Base-by-base conservation (phyloP, 1,140 invertebrate genomes). In the Berghia stephanieae region DNA sequence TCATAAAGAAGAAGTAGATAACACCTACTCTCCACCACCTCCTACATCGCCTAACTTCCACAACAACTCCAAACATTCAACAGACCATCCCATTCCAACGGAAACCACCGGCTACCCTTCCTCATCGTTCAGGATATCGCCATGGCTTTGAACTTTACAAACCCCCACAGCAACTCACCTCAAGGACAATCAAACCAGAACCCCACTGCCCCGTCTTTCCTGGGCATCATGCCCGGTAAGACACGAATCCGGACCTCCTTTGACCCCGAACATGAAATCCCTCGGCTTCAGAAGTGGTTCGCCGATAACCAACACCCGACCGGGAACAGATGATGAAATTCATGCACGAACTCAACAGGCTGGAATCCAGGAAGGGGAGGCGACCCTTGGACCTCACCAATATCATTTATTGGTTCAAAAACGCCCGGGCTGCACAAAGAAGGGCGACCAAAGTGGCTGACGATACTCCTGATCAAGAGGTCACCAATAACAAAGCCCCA, bases 371-470 rank as follows among this genome's bases (percentile, higher is more conserved):
- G 21, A 92, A 95, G 78, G 96, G 96, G 10, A 73, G 86, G 44
- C 98, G 98, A 85, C 96, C 96, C 0, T 91, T 99, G 34, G 97
- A 99, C 89, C 94, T 98, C 0, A 98, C 98, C 85, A 99, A 99
- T 87, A 96, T 99, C 16, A 96, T 98, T 31, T 98, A 98, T 88
- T 99, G 97, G 97, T 99, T 99, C 88, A 99, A 99, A 89, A 99
- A 99, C 87, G 96, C 97, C 0, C 91, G 97, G 72, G 97, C 97
- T 13, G 97, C 97, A 1, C 95, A 96, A 87, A 97, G 98, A 86
- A 91, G 96, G 49, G 89, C 90, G 31, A 90, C 78, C 34, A 85
- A 83, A 76, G 82, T 75, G 63, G 71, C 81, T 10, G 85, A 87
- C 44, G 82, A 83, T 42, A 84, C 84, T 18, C 84, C 82, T 82